These are phyloP conservation scores for Campaea margaritaria DNA, from an alignment of 2,888 invertebrate species.

Conservation along the genomic window DNA sequence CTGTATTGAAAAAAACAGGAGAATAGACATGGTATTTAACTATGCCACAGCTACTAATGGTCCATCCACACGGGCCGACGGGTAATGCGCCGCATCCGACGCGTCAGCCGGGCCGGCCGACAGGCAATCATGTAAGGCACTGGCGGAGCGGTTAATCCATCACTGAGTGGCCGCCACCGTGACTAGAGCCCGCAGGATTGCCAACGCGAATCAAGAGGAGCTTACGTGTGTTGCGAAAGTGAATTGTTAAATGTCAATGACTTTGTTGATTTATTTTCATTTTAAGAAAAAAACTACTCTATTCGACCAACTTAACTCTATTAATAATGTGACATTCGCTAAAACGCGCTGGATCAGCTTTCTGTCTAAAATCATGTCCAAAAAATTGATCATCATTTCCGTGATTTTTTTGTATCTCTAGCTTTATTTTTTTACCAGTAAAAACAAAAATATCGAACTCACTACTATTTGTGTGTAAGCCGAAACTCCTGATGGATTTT, in stretches of 20 bases:
- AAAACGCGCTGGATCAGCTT: too few relatives aligned
- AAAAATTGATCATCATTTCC: too few relatives aligned
- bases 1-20: not conserved
- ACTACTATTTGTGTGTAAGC: too few relatives aligned
- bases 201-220: not conserved
- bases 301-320: too few relatives aligned
- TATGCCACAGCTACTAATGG: slow-evolving; percentile 8
- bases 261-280: too few relatives aligned
- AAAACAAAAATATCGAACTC: too few relatives aligned
- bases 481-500: too few relatives aligned
- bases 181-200: not conserved
- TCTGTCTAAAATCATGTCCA: too few relatives aligned
- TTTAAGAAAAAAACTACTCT: too few relatives aligned
- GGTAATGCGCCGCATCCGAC: not conserved
- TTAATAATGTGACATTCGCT: too few relatives aligned
- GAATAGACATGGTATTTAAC: not conserved
- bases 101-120: slow-evolving; percentile 13
- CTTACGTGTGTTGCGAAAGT: not conserved
- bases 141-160: slow-evolving; percentile 23
- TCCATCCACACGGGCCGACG: slow-evolving; percentile 1
- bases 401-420: too few relatives aligned
- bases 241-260: not conserved
- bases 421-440: too few relatives aligned
- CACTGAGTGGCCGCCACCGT: slow-evolving; percentile 7
- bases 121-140: slow-evolving; percentile 23